phyloP scores from a whole-genome alignment of 2,797 vertebrate genomes.

The Hirundo rustica region DNA sequence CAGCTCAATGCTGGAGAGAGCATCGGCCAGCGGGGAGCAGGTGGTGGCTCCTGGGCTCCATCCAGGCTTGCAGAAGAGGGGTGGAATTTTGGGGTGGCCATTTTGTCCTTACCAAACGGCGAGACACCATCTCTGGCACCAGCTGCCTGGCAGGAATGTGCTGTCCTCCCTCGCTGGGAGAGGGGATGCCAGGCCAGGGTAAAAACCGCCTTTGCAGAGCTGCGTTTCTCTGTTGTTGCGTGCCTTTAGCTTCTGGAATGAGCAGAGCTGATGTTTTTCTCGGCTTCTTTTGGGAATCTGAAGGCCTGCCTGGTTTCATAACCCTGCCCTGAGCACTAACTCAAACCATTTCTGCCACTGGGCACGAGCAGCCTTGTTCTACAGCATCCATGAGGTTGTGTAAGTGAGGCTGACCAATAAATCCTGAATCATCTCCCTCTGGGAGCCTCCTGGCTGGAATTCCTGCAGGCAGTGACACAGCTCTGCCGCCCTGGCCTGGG shows the following conservation, averaged over 20 bases:
- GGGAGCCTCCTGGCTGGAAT: neutral
- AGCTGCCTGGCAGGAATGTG: neutral
- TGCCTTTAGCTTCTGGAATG: neutral
- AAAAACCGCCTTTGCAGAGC: neutral
- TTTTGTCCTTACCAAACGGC: neutral
- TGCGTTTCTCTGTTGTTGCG: neutral
- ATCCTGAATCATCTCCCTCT: accelerated
- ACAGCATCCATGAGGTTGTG: neutral
- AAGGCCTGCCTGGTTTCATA: neutral
- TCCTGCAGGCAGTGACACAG: neutral
- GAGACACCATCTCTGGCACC: neutral
- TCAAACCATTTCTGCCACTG: neutral
- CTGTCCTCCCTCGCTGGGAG: neutral
- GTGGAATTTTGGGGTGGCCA: conserved; percentile 34
- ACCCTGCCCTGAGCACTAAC: neutral
- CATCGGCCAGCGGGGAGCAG: accelerated
- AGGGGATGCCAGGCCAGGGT: neutral
- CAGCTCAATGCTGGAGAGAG: accelerated
- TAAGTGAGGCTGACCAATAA: neutral
- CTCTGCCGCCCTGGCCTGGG: neutral
- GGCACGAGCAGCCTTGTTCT: neutral
- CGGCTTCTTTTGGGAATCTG: neutral
- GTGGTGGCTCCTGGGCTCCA: neutral
- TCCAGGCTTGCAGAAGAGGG: neutral
- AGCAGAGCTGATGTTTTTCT: neutral